These are phyloP conservation scores for Henricia sp. DNA, from an alignment of 53 echinoderm and acorn worm genomes.

Conservation along the genomic window DNA sequence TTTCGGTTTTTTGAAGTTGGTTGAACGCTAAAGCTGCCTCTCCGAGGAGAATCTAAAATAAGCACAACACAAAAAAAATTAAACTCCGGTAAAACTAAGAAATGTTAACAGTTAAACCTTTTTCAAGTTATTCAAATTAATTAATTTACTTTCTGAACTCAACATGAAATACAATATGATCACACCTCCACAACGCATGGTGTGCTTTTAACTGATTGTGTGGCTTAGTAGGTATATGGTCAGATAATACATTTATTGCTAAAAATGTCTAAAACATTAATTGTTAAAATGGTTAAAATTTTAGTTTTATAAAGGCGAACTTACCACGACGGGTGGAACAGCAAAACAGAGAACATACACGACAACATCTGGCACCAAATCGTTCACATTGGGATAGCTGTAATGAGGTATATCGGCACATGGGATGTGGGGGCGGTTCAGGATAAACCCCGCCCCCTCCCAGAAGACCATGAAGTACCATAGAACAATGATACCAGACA, in stretches of 20 bases:
- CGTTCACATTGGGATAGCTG: slow-evolving; percentile 58
- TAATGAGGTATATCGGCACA: slow-evolving; percentile 76
- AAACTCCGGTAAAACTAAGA: background rate
- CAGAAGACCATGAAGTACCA: slow-evolving; percentile 84
- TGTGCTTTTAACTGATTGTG: no score
- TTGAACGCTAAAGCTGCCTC: slow-evolving; percentile 84
- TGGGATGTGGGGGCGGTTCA: slow-evolving; percentile 63
- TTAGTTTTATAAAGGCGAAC: slow-evolving; percentile 2
- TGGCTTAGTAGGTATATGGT: no score
- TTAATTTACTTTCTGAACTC: no score
- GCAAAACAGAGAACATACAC: slow-evolving; percentile 81
- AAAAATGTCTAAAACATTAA: background rate
- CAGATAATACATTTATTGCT: no score
- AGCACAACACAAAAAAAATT: background rate
- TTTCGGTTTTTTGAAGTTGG: slow-evolving; percentile 78
- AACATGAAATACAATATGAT: no score
- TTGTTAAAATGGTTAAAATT: background rate
- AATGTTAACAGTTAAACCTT: no score
- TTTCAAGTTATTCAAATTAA: no score
- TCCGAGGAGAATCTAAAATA: slow-evolving; percentile 78
- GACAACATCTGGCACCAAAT: slow-evolving; percentile 71
- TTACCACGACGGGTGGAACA: slow-evolving; percentile 86
- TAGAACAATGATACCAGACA: slow-evolving; percentile 74
- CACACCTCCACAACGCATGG: no score
- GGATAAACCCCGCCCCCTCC: slow-evolving; percentile 30